Evolutionary conservation across 2,888 invertebrate species (phyloP).

Genomic region (Ectobius pallidus): DNA sequence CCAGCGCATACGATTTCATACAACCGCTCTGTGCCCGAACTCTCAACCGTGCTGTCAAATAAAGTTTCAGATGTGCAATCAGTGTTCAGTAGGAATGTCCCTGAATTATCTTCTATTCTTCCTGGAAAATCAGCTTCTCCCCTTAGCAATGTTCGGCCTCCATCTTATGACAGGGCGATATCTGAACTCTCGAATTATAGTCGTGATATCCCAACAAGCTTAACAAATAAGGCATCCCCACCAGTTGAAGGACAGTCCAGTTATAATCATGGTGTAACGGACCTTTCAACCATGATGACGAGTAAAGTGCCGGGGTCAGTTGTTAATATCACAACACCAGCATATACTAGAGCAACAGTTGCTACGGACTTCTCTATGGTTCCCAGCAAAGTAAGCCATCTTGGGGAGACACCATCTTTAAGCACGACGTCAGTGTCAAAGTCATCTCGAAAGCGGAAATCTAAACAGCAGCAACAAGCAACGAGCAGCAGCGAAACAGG

Average conservation of each 20-base stretch:
- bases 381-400: conserved; percentile 48
- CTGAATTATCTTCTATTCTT: conserved; percentile 32
- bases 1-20: conserved; percentile 25
- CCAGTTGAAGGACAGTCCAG: conserved; percentile 33
- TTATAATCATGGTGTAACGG: conserved; percentile 29
- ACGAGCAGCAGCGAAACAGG: conserved; percentile 6
- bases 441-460: conserved; percentile 43
- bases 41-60: conserved; percentile 27
- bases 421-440: conserved; percentile 34
- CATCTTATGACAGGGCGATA: conserved; percentile 1
- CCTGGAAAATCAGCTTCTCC: conserved; percentile 30
- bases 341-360: conserved; percentile 30
- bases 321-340: background rate
- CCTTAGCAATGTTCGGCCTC: background rate
- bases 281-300: conserved; percentile 32
- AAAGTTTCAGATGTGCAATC: conserved; percentile 32
- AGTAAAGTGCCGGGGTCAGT: conserved; percentile 23
- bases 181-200: conserved; percentile 23
- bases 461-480: conserved; percentile 39
- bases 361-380: conserved; percentile 33
- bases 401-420: conserved; percentile 41
- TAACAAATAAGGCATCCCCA: conserved; percentile 30
- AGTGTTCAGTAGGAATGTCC: conserved; percentile 26
- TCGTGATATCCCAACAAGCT: conserved; percentile 26
- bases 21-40: conserved; percentile 30